Evolutionary conservation across 2,797 vertebrate species (phyloP), one percentile per base, ranked within the genome.

Genomic region (Stomatorhinus walkeri): DNA sequence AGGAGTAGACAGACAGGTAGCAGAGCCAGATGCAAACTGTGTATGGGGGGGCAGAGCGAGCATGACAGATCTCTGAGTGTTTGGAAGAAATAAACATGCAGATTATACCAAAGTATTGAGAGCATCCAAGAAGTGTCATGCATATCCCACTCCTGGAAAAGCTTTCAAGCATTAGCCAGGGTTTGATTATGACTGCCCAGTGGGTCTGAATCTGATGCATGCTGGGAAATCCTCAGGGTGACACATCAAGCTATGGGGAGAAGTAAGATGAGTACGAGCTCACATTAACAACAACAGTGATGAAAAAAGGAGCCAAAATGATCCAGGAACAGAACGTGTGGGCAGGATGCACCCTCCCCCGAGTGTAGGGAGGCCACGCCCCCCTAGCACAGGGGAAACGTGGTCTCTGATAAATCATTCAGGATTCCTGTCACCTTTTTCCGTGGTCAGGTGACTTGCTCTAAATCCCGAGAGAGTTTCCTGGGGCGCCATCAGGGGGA

Each of bases 321-420:
- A 84, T 91, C 16, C 28, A 88, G 86, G 90, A 89, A 90, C 87
- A 79, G 52, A 92, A 87, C 85, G 51, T 91, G 90, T 89, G 88
- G 22, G 79, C 93, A 95, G 89, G 92, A 94, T 94, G 93, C 93
- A 94, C 93, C 93, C 92, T 36, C 90, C 90, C 88, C 81, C n/a
- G 46, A 46, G 40, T 43, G 36, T 16, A 43, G 12, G 32, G 72
- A 79, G 6, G 72, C 32, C 32, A 43, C 32, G 14, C 72, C 40
- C 76, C 87, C 49, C 10, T 6, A 46, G 32, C n/a, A 52, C 19
- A 46, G 16, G 14, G 36, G 40, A 14, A 19, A 81, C 2, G 1
- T 2, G 7, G 36, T 79, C 36, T 43, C 32, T 43, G 4, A 19
- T 43, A 36, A 16, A 43, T 79, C 72, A 79, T 16, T 79, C 72